Evolutionary conservation across 2,797 vertebrate species (phyloP).

Genomic region (Sebastolobus altivelis): DNA sequence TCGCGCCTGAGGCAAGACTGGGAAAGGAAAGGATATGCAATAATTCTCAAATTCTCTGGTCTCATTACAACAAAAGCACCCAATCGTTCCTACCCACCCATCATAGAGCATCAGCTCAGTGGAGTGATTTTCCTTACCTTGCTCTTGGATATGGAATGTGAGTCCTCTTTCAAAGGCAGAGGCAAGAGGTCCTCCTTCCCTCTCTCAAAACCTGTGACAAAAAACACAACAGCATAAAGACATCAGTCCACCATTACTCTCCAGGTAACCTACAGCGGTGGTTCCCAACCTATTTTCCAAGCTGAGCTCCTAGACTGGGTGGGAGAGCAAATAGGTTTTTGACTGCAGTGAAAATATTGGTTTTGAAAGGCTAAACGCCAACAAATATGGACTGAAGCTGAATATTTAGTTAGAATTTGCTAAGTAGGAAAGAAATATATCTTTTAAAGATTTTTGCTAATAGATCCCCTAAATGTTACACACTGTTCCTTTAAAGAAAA

Average conservation of each 20-base stretch:
- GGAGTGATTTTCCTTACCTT: conserved; percentile 86
- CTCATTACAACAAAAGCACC: conserved; percentile 37
- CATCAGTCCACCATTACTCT: background rate
- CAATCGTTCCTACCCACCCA: background rate
- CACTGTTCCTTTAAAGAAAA: background rate
- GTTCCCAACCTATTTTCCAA: too few relatives aligned
- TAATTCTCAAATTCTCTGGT: conserved; percentile 37
- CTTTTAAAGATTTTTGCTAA: background rate
- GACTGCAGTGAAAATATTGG: too few relatives aligned
- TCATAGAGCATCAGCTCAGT: background rate
- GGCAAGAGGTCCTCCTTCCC: conserved; percentile 90
- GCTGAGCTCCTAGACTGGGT: too few relatives aligned
- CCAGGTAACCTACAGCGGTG: background rate
- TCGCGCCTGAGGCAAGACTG: conserved; percentile 31
- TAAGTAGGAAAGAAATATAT: too few relatives aligned
- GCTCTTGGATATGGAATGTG: conserved; percentile 97
- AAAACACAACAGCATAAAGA: conserved; percentile 21
- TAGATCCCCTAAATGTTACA: background rate
- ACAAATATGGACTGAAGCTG: too few relatives aligned
- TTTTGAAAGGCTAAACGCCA: too few relatives aligned
- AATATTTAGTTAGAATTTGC: too few relatives aligned
- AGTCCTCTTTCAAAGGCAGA: conserved; percentile 92
- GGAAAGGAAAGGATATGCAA: conserved; percentile 10
- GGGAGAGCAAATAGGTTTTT: too few relatives aligned
- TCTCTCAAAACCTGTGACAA: conserved; percentile 91